These are phyloP conservation scores for Heliconius sara DNA, from an alignment of 2,888 invertebrate genomes.

Conservation along the genomic window DNA sequence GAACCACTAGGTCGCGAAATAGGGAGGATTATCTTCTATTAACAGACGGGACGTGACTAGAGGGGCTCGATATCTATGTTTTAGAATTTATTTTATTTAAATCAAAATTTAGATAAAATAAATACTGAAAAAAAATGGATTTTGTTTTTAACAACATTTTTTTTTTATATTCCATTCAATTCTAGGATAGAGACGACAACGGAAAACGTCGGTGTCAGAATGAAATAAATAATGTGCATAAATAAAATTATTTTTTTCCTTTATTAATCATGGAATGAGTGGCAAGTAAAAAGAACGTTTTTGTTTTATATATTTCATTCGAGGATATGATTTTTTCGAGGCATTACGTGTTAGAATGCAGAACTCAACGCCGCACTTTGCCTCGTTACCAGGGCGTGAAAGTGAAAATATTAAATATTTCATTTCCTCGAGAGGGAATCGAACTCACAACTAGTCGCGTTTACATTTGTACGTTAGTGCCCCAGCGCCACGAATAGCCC, in stretches of 20 bases:
- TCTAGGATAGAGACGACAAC: too few species aligned
- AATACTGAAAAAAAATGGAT: too few species aligned
- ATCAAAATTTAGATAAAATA: too few species aligned
- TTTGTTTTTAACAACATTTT: too few species aligned
- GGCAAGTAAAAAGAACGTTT: too few species aligned
- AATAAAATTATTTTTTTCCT: too few species aligned
- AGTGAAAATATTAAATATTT: background rate
- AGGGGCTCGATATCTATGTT: constrained; percentile 14
- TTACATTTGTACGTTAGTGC: background rate
- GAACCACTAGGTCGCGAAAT: constrained; percentile 57
- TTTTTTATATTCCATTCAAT: too few species aligned
- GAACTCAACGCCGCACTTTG: background rate
- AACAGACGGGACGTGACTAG: constrained; percentile 66
- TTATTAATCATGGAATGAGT: too few species aligned
- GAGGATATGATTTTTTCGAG: background rate
- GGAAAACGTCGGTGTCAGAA: too few species aligned
- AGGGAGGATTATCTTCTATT: constrained; percentile 76
- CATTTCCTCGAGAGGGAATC: background rate
- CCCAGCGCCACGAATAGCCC: background rate
- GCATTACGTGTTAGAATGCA: background rate
- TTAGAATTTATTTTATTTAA: too few species aligned
- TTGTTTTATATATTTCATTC: too few species aligned
- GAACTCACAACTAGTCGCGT: background rate
- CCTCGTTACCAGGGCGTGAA: background rate
- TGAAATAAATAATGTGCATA: too few species aligned